Evolutionary conservation across 2,113 vertebrate genomes (phyloP), one percentile per base, ranked within the genome.

Genomic region (Atractosteus spatula): DNA sequence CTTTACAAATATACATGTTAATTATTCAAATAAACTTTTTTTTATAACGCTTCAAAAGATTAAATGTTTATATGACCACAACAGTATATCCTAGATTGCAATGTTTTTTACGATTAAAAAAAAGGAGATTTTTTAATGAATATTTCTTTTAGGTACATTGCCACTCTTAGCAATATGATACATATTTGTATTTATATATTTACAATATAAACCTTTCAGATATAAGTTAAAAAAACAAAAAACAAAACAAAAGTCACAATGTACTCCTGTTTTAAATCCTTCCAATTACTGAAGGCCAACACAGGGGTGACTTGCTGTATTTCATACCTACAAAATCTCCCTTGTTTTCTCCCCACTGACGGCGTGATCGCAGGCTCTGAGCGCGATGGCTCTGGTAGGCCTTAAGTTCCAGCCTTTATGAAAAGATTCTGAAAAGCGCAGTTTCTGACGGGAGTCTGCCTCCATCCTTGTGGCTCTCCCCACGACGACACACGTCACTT

Each of bases 1-100:
- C 93, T 97, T 96, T 95, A 97, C 96, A 96, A 95, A 96, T 95
- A 95, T 94, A 96, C 96, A 96, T 59, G 89, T 93, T 95, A 94
- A 93, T 87, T 83, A 85, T 78, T 91, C 88, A 91, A 89, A 91
- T 92, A 95, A 93, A 91, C 80, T 83, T 82, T 0, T 84, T 94
- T 91, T 88, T 91, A 86, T 90, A 89, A 91, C 87, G 89, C 87
- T 89, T 91, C 86, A 80, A 78, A 89, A 80, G 85, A 86, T 91
- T 92, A 86, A 88, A 92, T 91, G 86, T 87, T 86, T 87, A 88
- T 84, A 90, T 64, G 63, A 83, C 78, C 83, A 74, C 82, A 90
- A 94, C 93, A 93, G 91, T 92, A 91, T 93, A 91, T 91, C 91
- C 89, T 90, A 90, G 85, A 91, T 86, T 88, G 89, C 87, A 89